Evolutionary conservation across 2,888 invertebrate species (phyloP).

Genomic region (Lithodes maja): DNA sequence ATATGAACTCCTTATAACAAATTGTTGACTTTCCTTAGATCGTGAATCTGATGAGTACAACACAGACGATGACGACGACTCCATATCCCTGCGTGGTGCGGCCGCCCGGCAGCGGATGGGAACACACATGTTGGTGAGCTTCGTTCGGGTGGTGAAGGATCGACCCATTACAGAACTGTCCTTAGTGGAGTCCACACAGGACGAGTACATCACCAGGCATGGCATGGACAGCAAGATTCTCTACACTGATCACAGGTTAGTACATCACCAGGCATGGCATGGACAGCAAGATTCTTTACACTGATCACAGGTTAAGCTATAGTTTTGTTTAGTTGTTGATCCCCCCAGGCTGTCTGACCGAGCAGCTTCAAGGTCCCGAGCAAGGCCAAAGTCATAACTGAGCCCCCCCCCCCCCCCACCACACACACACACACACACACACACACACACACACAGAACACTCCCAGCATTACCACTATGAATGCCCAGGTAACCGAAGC

Average conservation of each 20-base stretch:
- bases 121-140: constrained; percentile 73
- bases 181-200: constrained; percentile 82
- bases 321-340: too few species aligned
- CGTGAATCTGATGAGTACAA: not conserved
- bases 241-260: constrained; percentile 86
- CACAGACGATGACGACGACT: constrained; percentile 6
- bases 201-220: constrained; percentile 93
- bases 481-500: too few species aligned
- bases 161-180: constrained; percentile 81
- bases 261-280: constrained; percentile 85
- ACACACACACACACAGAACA: too few species aligned
- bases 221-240: constrained; percentile 91
- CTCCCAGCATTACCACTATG: too few species aligned
- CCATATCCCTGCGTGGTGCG: not conserved
- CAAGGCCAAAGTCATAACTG: too few species aligned
- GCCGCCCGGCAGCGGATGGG: constrained; percentile 36
- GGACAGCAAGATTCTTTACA: constrained; percentile 91
- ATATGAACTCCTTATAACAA: not conserved
- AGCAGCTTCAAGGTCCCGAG: too few species aligned
- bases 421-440: too few species aligned
- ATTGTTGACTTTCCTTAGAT: not conserved
- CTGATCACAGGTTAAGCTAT: constrained; percentile 82
- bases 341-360: too few species aligned
- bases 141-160: constrained; percentile 84
- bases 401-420: too few species aligned